These are phyloP conservation scores for Balaeniceps rex DNA, from an alignment of 2,113 vertebrate species.

Conservation along the genomic window DNA sequence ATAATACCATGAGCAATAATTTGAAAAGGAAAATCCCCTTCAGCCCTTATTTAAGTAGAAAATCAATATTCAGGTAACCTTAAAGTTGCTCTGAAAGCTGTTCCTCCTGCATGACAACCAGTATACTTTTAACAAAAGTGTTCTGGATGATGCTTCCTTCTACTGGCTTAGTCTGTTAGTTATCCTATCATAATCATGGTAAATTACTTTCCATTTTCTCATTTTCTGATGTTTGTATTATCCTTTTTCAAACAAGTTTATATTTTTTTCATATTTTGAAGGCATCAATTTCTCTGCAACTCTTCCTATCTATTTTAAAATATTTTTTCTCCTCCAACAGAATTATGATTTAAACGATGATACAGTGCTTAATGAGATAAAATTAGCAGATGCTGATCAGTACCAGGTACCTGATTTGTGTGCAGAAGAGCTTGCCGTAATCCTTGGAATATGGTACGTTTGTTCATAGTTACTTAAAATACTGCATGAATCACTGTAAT, in stretches of 20 bases:
- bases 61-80: background rate
- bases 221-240: background rate
- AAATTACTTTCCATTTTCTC: background rate
- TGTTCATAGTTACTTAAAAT: background rate
- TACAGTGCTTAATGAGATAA: slow-evolving; percentile 87
- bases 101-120: background rate
- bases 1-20: background rate
- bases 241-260: background rate
- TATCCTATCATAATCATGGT: background rate
- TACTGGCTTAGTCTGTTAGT: background rate
- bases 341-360: slow-evolving; percentile 88
- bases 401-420: slow-evolving; percentile 84
- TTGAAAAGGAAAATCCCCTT: background rate
- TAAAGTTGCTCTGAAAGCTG: background rate
- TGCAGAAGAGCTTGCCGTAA: slow-evolving; percentile 92
- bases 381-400: slow-evolving; percentile 81
- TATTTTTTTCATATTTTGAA: background rate
- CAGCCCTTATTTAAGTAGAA: background rate
- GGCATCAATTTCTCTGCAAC: background rate
- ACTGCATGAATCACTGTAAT: background rate
- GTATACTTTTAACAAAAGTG: background rate
- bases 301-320: background rate
- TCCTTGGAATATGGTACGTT: slow-evolving; percentile 91
- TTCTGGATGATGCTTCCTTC: background rate
- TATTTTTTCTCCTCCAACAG: slow-evolving; percentile 63